These are phyloP conservation scores for Ornithoptera alexandrae DNA, from an alignment of 2,888 invertebrate genomes.

Conservation along the genomic window DNA sequence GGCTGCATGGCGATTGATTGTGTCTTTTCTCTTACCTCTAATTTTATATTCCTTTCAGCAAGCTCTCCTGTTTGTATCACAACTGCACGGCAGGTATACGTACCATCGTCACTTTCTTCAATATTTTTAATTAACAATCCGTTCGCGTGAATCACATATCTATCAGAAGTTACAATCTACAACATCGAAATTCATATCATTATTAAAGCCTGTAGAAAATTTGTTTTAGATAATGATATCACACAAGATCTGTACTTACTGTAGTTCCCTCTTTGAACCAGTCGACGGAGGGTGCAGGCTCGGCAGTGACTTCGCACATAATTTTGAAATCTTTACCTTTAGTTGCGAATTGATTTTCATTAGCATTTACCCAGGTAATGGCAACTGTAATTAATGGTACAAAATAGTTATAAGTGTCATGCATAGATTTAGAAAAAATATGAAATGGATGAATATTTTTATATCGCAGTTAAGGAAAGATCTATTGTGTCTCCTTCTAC, in stretches of 20 bases:
- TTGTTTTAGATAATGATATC: background rate
- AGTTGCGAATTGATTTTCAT: constrained; percentile 89
- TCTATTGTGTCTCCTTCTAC: background rate
- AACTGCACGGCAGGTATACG: constrained; percentile 92
- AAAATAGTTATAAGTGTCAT: background rate
- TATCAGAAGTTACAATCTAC: constrained; percentile 83
- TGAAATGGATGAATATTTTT: too few relatives aligned
- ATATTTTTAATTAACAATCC: constrained; percentile 89
- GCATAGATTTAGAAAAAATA: too few relatives aligned
- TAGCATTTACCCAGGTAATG: constrained; percentile 92
- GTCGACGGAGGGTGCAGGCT: constrained; percentile 90
- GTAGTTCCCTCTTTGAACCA: constrained; percentile 90
- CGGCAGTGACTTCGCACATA: constrained; percentile 90
- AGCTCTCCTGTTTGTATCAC: constrained; percentile 90
- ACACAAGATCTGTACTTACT: constrained; percentile 57
- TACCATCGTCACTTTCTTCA: constrained; percentile 90
- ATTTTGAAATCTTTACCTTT: constrained; percentile 87
- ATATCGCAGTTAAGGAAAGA: too few relatives aligned
- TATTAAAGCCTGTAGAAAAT: background rate
- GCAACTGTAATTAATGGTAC: constrained; percentile 80
- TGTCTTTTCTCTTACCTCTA: constrained; percentile 81
- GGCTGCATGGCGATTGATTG: background rate
- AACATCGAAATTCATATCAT: constrained; percentile 16
- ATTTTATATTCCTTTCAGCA: constrained; percentile 87
- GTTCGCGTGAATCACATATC: constrained; percentile 86